phyloP scores from a whole-genome alignment of 2,888 invertebrate genomes.

The Colostygia pectinataria region DNA sequence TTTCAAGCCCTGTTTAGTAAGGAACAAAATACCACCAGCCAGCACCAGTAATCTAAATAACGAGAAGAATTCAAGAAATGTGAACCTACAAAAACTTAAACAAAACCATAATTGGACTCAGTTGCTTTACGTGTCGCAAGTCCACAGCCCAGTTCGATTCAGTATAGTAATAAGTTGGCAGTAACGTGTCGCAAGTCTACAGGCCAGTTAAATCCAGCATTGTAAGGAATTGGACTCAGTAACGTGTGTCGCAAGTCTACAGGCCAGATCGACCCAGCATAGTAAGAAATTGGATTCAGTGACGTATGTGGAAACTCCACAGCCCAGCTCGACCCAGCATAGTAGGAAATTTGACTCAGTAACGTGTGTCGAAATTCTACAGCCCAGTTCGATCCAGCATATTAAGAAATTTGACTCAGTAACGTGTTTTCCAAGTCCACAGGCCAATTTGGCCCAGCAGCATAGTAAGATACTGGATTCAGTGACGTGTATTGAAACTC shows the following conservation, averaged over 20 bases:
- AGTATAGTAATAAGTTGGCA: slow-evolving; percentile 64
- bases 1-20: no score
- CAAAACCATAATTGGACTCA: background rate
- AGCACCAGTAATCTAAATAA: background rate
- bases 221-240: slow-evolving; percentile 53
- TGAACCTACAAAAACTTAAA: slow-evolving; percentile 5
- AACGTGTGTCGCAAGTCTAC: slow-evolving; percentile 62
- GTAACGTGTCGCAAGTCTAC: slow-evolving; percentile 64
- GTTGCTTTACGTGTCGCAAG: slow-evolving; percentile 55
- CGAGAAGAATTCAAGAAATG: slow-evolving; percentile 8
- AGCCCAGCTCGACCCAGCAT: slow-evolving; percentile 68
- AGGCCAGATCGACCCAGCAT: slow-evolving; percentile 68
- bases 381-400: slow-evolving; percentile 69
- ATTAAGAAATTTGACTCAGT: slow-evolving; percentile 54
- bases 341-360: slow-evolving; percentile 53
- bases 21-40: background rate
- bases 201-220: slow-evolving; percentile 68
- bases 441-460: slow-evolving; percentile 68
- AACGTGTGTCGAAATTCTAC: slow-evolving; percentile 58
- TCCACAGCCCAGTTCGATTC: slow-evolving; percentile 70
- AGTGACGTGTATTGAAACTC: slow-evolving; percentile 57
- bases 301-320: slow-evolving; percentile 61
- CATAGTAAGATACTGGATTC: slow-evolving; percentile 53
- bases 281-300: slow-evolving; percentile 53
- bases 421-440: slow-evolving; percentile 61